Evolutionary conservation across 1,140 invertebrate genomes (phyloP), one percentile per base, ranked within the genome.

Genomic region (Varroa destructor): DNA sequence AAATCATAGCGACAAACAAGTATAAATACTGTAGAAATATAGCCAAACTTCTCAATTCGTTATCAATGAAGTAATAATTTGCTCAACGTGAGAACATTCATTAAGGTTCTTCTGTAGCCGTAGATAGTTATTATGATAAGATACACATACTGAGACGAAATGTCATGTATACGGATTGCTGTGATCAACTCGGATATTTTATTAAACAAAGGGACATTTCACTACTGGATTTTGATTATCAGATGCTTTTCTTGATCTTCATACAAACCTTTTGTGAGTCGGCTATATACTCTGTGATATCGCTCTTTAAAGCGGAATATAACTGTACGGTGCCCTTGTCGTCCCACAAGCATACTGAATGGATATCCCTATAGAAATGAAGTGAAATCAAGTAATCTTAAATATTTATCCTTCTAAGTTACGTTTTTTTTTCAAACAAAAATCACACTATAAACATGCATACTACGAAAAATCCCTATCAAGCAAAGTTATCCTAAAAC

Each of bases 311-410:
- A 46, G 89, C 88, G 78, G 91, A 87, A 76, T 88, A 85, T 64
- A 98, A 85, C 81, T 92, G 95, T 6, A 84, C 82, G 8, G 91
- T 86, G 1, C 92, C 93, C 82, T 93, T 93, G 76, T 97, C 93
- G 82, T 97, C 93, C 92, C 93, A 97, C 25, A 96, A 79, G 79
- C 93, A 97, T 6, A 96, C 91, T 67, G 88, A 85, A 82, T 97
- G 92, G 6, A 97, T 91, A 64, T 89, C 77, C 79, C 81, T 82
- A 72, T 64, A 76, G 76, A 40, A 67, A 61, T 40, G 1, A 56
- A 51, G 25, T 25, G 25, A 25, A 25, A 25, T 25, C 25, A 25
- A 25, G 25, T 25, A 25, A 25, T 25, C 25, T 25, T 25, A 25
- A 25, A 25, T 25, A 25, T 25, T 25, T 25, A 25, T 25, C 25